phyloP scores from a whole-genome alignment of 2,888 invertebrate genomes.

The Rosalia funebris region DNA sequence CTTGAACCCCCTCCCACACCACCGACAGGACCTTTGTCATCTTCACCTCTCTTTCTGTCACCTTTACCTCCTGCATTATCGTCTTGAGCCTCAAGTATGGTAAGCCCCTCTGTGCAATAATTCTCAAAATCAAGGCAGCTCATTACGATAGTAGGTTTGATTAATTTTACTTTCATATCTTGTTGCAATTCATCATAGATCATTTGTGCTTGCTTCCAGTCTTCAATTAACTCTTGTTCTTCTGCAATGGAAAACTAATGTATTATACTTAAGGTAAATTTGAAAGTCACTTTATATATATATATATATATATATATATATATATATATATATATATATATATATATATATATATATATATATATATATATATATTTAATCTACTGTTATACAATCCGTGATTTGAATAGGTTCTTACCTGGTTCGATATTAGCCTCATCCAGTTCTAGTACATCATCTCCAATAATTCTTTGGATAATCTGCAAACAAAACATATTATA shows the following conservation, averaged over 20 bases:
- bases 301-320: no score
- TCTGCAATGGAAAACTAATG: no score
- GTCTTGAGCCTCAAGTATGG: background rate
- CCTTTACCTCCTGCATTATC: background rate
- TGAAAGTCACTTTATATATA: no score
- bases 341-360: no score
- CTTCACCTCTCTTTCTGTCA: background rate
- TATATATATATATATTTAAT: no score
- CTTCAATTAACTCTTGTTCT: slow-evolving; percentile 40
- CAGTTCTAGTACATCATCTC: background rate
- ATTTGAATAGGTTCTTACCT: no score
- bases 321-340: no score
- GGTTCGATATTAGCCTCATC: background rate
- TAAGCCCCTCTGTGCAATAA: background rate
- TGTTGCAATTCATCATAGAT: slow-evolving; percentile 41
- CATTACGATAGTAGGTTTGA: slow-evolving; percentile 41
- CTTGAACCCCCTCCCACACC: background rate
- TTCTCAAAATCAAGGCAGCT: slow-evolving; percentile 1
- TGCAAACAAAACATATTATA: no score
- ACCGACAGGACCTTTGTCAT: background rate
- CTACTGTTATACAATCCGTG: no score
- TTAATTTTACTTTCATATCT: slow-evolving; percentile 32
- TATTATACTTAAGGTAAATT: no score
- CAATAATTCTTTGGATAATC: background rate
- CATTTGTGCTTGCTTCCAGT: slow-evolving; percentile 46